phyloP scores from a whole-genome alignment of 1,140 invertebrate species.

The Nomia melanderi region DNA sequence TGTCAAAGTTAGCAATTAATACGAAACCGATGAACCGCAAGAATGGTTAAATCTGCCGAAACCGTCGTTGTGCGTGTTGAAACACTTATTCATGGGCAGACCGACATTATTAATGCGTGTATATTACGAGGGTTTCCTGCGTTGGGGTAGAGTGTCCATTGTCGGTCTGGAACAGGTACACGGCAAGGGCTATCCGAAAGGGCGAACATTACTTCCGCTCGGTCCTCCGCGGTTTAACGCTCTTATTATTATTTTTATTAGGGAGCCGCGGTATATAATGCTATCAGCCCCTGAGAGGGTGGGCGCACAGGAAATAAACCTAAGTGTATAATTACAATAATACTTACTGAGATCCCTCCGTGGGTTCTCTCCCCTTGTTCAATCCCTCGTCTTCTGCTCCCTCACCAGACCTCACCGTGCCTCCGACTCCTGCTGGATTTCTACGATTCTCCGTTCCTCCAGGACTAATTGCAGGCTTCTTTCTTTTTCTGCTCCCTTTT shows the following conservation, averaged over 20 bases:
- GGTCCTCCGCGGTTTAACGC: slow-evolving; percentile 75
- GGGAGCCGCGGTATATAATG: slow-evolving; percentile 71
- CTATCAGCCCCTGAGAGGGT: slow-evolving; percentile 67
- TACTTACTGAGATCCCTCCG: slow-evolving; percentile 71
- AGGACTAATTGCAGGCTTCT: slow-evolving; percentile 16
- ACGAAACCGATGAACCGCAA: slow-evolving; percentile 1
- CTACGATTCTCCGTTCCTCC: slow-evolving; percentile 22
- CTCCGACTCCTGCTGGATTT: slow-evolving; percentile 21
- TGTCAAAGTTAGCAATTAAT: too few species aligned
- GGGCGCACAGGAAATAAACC: slow-evolving; percentile 79
- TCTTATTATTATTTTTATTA: slow-evolving; percentile 81
- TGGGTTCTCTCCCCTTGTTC: slow-evolving; percentile 54
- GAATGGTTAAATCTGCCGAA: slow-evolving; percentile 17
- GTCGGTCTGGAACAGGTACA: slow-evolving; percentile 26
- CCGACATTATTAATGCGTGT: slow-evolving; percentile 28
- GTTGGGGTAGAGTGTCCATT: slow-evolving; percentile 20
- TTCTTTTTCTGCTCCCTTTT: not conserved
- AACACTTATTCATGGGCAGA: not conserved
- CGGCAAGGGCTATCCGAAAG: slow-evolving; percentile 40
- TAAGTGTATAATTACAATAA: slow-evolving; percentile 81
- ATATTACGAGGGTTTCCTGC: slow-evolving; percentile 26
- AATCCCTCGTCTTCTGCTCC: slow-evolving; percentile 50
- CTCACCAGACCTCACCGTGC: slow-evolving; percentile 60
- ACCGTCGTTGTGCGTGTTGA: not conserved
- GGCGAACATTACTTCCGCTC: slow-evolving; percentile 72